These are phyloP conservation scores for Nothoprocta perdicaria DNA, from an alignment of 2,113 vertebrate species.

Conservation along the genomic window DNA sequence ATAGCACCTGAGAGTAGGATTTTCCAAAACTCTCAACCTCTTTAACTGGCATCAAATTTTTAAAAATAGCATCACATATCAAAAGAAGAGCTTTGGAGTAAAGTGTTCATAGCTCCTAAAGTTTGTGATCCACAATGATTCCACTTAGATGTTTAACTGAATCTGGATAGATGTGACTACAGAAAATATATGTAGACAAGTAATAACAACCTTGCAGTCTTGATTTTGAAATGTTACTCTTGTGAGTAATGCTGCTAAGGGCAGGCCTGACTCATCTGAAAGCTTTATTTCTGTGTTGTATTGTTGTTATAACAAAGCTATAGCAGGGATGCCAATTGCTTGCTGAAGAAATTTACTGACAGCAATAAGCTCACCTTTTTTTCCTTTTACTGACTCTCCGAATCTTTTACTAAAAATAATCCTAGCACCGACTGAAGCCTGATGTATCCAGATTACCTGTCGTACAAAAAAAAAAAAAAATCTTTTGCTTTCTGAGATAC, in stretches of 20 bases:
- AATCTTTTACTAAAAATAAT: constrained; percentile 42
- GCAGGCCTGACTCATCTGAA: constrained; percentile 24
- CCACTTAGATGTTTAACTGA: not conserved
- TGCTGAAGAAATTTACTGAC: constrained; percentile 39
- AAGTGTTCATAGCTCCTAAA: not conserved
- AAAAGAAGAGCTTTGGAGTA: not conserved
- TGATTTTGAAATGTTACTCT: constrained; percentile 30
- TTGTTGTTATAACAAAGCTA: constrained; percentile 9
- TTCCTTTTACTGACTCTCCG: constrained; percentile 37
- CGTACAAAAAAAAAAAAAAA: not conserved
- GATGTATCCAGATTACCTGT: constrained; percentile 9
- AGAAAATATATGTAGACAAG: not conserved
- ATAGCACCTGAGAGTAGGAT: not conserved
- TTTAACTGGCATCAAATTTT: not conserved
- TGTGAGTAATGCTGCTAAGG: not conserved
- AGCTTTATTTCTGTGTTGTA: constrained; percentile 34
- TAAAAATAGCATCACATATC: not conserved
- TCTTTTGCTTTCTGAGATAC: not conserved
- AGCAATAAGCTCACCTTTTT: constrained; percentile 34
- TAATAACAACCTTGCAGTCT: not conserved
- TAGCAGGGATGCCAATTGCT: constrained; percentile 10
- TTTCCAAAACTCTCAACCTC: not conserved
- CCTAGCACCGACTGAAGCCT: not conserved
- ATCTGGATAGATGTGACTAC: not conserved
- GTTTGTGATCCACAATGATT: not conserved